These are phyloP conservation scores for Bombycilla garrulus DNA, from an alignment of 2,113 vertebrate species.

Conservation along the genomic window DNA sequence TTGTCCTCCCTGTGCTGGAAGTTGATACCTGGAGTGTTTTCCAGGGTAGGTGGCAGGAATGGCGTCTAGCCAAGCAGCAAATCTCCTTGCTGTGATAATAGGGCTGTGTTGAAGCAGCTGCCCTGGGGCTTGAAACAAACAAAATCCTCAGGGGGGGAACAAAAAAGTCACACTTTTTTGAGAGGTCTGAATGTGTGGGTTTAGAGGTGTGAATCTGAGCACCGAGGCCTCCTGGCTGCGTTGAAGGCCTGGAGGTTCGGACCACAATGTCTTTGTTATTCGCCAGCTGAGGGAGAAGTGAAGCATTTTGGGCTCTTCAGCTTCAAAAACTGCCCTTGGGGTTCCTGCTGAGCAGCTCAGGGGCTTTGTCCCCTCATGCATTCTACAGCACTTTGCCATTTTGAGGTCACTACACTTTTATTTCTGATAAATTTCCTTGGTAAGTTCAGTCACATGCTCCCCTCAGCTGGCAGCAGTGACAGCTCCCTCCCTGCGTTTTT, in stretches of 20 bases:
- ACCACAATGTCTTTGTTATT: background rate
- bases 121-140: background rate
- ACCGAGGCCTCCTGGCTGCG: background rate
- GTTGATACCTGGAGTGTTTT: background rate
- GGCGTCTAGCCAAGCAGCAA: background rate
- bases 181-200: background rate
- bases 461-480: background rate
- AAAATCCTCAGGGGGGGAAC: background rate
- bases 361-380: background rate
- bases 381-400: background rate
- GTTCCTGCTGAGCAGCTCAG: background rate
- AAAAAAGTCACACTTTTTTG: background rate
- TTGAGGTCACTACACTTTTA: background rate
- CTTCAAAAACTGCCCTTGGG: background rate
- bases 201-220: background rate
- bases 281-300: background rate
- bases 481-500: background rate
- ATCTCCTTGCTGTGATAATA: accelerated
- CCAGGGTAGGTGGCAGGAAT: background rate
- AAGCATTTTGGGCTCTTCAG: background rate
- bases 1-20: background rate
- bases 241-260: background rate
- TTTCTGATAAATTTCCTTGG: background rate
- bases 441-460: background rate
- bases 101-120: background rate